Base-by-base conservation (phyloP, 2,888 invertebrate species). In the Sthenelais limicola region DNA sequence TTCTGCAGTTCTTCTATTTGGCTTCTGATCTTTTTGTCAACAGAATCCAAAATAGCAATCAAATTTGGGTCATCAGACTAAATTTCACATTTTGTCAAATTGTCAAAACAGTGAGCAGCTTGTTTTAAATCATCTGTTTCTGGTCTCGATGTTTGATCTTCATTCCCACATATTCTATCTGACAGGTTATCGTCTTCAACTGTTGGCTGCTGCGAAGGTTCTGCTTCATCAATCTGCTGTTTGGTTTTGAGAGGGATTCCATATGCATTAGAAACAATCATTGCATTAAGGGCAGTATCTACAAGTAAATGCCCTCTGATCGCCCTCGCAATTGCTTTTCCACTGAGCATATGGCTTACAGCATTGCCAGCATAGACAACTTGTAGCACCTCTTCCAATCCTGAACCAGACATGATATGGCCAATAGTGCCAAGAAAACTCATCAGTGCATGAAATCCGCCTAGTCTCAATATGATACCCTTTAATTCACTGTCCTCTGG, bases 351-450 rank as follows among this genome's bases (percentile, higher is more conserved):
- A 54, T 80, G 79, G n/a, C 24, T 30, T 12, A 81, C 80, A 9
- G 81, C 72, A 58, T 78, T 78, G 28, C 70, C 62, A 15, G 78
- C 80, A 79, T 79, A 82, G 5, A 81, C 74, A 21, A 73, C 68
- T 58, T 76, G 77, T 3, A 82, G 54, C 3, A 81, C 56, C 70
- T 82, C 80, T 49, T 77, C 28, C 32, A 82, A 54, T 2, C 80
- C 82, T 51, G 80, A 76, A 35, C 77, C 74, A 43, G 24, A 68
- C 77, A 80, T 80, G 33, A 76, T 21, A 62, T 72, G 68, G 15
- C 82, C 82, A 67, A 81, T 81, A 24, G 73, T 72, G 28, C 80
- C 80, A 49, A 80, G 56, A 58, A 78, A 82, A 62, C 79, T 81
- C 79, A 79, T 81, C 26, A 73, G 43, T 15, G 74, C 68, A 54